Conservation (phyloP, 2,113 vertebrate genomes). For the Pseudorasbora parva region DNA sequence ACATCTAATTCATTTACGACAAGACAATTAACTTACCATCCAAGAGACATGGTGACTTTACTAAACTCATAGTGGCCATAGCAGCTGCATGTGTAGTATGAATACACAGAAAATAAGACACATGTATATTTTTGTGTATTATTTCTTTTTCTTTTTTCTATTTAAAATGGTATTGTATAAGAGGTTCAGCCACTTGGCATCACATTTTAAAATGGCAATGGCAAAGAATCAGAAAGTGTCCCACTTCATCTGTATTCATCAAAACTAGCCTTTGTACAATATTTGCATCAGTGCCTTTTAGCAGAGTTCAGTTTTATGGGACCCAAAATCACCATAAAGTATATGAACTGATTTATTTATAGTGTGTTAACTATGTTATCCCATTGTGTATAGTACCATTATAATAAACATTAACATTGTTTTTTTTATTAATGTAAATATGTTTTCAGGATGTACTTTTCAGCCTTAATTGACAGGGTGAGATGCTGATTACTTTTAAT, state of each 20-base stretch:
- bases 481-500: neutral
- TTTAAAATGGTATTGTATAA: neutral
- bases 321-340: neutral
- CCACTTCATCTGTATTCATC: neutral
- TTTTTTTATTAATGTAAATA: neutral
- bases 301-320: neutral
- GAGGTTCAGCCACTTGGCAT: neutral
- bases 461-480: neutral
- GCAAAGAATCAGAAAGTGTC: neutral
- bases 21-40: neutral
- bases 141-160: neutral
- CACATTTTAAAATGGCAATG: neutral
- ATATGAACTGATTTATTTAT: neutral
- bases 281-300: conserved; percentile 7
- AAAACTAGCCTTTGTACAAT: neutral
- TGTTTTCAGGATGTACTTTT: neutral
- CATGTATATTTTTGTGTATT: neutral
- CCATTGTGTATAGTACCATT: conserved; percentile 8
- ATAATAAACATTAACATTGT: neutral
- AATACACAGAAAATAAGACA: neutral
- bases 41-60: conserved; percentile 7
- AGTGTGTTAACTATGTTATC: neutral
- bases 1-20: conserved; percentile 19
- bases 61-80: neutral
- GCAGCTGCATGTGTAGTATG: neutral